Base-by-base conservation (phyloP, 30 jellyfish, hydroid and myxozoan species). In the Catostylus mosaicus region DNA sequence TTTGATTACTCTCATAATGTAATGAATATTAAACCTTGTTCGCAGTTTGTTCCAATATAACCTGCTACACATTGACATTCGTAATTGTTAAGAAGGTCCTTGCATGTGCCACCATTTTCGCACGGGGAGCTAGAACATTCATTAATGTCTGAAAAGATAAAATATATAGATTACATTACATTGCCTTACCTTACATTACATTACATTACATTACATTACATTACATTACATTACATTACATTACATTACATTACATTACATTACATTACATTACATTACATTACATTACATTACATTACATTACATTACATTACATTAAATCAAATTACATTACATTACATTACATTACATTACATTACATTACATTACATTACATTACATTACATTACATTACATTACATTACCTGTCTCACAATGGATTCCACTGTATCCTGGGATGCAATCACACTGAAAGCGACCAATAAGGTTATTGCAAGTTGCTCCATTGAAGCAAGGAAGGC, bases 241-340 rank as follows among this genome's bases (percentile, higher is more conserved):
- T 27, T 67, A 36, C 63, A 67, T 46, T 32, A 31, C 63, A 36
- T 23, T 67, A 31, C 63, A 38, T 46, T 32, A 67, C 63, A 67
- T 46, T 67, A 67, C 63, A 67, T 62, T 67, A 67, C 80, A 36
- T 46, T 36, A 67, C 80, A 67, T 46, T 67, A 67, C 80, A 67
- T 46, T 67, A 67, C 63, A 67, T 46, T 67, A 67, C 63, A n/a
- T n/a, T n/a, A n/a, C n/a, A n/a, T n/a, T n/a, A n/a, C n/a, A n/a
- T n/a, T n/a, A n/a, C n/a, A n/a, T n/a, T n/a, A n/a, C n/a, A n/a
- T n/a, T n/a, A n/a, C n/a, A n/a, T n/a, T n/a, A n/a, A n/a, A n/a
- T n/a, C 30, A 67, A 5, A 67, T 27, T 67, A 36, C 26, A 36
- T 62, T 36, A 31, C 62, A 36, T 27, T 67, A 31, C 26, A 67